Evolutionary conservation across 2,113 vertebrate species (phyloP), one percentile per base, ranked within the genome.

Genomic region (Cepphus grylle): DNA sequence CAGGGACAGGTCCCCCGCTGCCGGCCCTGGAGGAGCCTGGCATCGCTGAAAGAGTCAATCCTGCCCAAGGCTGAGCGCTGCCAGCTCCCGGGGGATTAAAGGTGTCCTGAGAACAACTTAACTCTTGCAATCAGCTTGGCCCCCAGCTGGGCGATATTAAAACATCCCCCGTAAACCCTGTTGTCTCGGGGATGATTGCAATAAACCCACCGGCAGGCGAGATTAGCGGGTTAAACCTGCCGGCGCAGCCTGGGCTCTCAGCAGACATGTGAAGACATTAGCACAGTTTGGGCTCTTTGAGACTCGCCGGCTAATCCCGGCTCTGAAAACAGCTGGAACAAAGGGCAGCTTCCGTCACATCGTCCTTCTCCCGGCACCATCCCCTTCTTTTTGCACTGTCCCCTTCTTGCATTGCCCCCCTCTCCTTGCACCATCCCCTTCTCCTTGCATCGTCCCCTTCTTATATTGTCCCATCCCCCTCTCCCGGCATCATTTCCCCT

Each of bases 261-360:
- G 59, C 91, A 56, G 88, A 53, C 93, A 29, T 14, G 81, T 25
- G 79, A 74, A 63, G 92, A 47, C 92, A 70, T 80, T 3, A 59
- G 96, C 96, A 21, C 96, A 81, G 95, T 97, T 96, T 93, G 96
- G 96, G 96, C 76, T 81, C 96, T 97, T 95, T 95, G 95, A 96
- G 95, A 42, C 5, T 1, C 2, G 47, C 92, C 11, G 55, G 88
- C 93, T 96, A 94, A 96, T 96, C 97, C 96, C 2, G 3, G 77
- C 91, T 71, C 91, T 45, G 86, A 77, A n/a, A 3, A 3, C 85
- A 11, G 79, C 55, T 6, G 23, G 62, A 42, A 94, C 94, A 94
- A 97, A 96, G 88, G 61, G 80, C 86, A 52, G 86, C 80, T 87
- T 61, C 92, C 45, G 12, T 67, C 95, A 36, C 94, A 5, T 10